phyloP scores from a whole-genome alignment of 2,888 invertebrate genomes.

The Archips crataeganus region DNA sequence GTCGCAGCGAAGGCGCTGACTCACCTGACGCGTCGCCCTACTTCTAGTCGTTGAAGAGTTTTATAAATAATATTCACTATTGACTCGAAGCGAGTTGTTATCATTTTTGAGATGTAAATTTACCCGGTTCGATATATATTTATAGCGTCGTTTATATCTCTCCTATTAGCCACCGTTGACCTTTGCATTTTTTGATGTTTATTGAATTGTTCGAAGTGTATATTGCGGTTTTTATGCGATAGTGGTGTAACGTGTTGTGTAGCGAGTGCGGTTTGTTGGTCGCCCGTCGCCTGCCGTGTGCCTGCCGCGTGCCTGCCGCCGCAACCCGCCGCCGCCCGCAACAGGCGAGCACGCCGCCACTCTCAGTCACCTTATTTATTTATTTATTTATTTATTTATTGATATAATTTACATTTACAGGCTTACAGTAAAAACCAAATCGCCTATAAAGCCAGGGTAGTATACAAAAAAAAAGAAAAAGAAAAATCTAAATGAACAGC shows the following conservation, averaged over 20 bases:
- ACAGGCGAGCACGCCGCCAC: background rate
- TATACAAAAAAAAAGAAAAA: no score
- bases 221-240: constrained; percentile 58
- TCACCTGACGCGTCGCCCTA: constrained; percentile 27
- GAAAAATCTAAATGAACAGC: no score
- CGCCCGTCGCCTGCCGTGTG: constrained; percentile 2
- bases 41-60: constrained; percentile 59
- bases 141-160: constrained; percentile 79
- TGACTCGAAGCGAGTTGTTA: constrained; percentile 73
- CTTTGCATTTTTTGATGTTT: constrained; percentile 79
- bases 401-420: no score
- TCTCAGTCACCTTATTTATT: no score
- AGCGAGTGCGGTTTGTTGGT: constrained; percentile 18
- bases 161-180: constrained; percentile 77
- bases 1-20: constrained; percentile 29
- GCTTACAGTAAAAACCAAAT: no score
- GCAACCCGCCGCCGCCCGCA: background rate
- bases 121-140: constrained; percentile 79
- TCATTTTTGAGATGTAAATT: constrained; percentile 84
- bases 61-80: constrained; percentile 76
- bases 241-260: constrained; percentile 48
- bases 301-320: background rate
- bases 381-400: no score
- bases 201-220: constrained; percentile 70
- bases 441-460: no score